A percentile compares a stretch with the other conserved stretches of the same genome.
These are phyloP conservation scores for Listronotus oregonensis DNA, from an alignment of 1,140 invertebrate species.

Conservation along the genomic window DNA sequence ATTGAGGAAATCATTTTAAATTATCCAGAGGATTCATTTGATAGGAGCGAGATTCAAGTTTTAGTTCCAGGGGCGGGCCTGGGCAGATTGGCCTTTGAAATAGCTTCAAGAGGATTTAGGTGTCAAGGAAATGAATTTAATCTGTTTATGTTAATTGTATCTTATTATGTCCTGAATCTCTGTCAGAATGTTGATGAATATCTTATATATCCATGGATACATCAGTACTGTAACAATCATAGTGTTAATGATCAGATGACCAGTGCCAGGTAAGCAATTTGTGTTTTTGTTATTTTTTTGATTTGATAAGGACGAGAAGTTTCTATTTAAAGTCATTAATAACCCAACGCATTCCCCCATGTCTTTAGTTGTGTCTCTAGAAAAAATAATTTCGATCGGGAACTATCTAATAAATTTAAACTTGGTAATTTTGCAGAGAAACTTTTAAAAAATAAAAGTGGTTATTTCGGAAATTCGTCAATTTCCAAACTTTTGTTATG, in stretches of 20 bases:
- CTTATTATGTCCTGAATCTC: constrained; percentile 94
- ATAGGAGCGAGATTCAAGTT: constrained; percentile 68
- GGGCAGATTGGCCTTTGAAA: constrained; percentile 90
- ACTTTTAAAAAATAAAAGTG: too few species aligned
- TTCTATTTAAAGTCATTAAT: too few species aligned
- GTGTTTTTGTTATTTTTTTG: background rate
- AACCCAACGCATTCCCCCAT: too few species aligned
- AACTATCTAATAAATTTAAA: too few species aligned
- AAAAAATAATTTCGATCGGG: too few species aligned
- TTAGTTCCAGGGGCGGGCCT: constrained; percentile 94
- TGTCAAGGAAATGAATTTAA: constrained; percentile 98
- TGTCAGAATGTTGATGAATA: constrained; percentile 64
- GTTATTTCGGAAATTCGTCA: too few species aligned
- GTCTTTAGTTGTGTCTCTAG: too few species aligned
- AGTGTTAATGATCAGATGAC: constrained; percentile 79
- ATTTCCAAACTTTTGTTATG: too few species aligned
- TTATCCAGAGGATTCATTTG: constrained; percentile 69
- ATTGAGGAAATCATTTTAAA: constrained; percentile 78
- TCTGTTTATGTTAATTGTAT: constrained; percentile 95
- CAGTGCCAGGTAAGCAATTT: constrained; percentile 60
- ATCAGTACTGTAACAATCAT: constrained; percentile 90
- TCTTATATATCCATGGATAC: constrained; percentile 90
- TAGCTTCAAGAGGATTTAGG: constrained; percentile 84
- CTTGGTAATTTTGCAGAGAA: too few species aligned
- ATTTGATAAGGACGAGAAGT: background rate